Evolutionary conservation across 1,140 invertebrate genomes (phyloP).

Genomic region (Drosophila lowei): DNA sequence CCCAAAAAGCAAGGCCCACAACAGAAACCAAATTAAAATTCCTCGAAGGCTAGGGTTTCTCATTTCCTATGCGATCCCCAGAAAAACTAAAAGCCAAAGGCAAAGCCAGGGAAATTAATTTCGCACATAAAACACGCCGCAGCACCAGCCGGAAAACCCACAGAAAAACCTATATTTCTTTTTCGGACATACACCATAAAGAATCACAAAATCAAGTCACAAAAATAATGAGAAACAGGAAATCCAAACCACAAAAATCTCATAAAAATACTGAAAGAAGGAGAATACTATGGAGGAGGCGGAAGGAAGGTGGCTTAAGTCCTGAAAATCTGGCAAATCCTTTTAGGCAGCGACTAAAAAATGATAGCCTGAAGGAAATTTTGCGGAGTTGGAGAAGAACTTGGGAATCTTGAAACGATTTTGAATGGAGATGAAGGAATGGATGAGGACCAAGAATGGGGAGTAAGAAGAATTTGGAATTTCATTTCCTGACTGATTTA

Average conservation of each 20-base stretch:
- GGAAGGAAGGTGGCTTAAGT: neutral
- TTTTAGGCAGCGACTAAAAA: slow-evolving; percentile 15
- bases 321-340: slow-evolving; percentile 38
- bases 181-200: slow-evolving; percentile 7
- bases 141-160: slow-evolving; percentile 9
- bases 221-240: slow-evolving; percentile 46
- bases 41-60: neutral
- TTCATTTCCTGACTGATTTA: too few species aligned
- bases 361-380: slow-evolving; percentile 17
- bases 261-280: slow-evolving; percentile 13
- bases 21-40: slow-evolving; percentile 46
- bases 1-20: neutral
- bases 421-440: too few species aligned
- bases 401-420: too few species aligned
- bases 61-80: slow-evolving; percentile 40
- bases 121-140: slow-evolving; percentile 41
- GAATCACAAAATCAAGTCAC: slow-evolving; percentile 53
- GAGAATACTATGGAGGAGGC: neutral
- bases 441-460: too few species aligned
- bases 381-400: too few species aligned
- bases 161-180: slow-evolving; percentile 26
- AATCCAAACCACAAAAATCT: slow-evolving; percentile 33
- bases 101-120: slow-evolving; percentile 44
- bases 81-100: slow-evolving; percentile 25
- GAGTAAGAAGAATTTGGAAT: too few species aligned